These are phyloP conservation scores for Falco peregrinus DNA, from an alignment of 2,797 vertebrate genomes.

Conservation along the genomic window DNA sequence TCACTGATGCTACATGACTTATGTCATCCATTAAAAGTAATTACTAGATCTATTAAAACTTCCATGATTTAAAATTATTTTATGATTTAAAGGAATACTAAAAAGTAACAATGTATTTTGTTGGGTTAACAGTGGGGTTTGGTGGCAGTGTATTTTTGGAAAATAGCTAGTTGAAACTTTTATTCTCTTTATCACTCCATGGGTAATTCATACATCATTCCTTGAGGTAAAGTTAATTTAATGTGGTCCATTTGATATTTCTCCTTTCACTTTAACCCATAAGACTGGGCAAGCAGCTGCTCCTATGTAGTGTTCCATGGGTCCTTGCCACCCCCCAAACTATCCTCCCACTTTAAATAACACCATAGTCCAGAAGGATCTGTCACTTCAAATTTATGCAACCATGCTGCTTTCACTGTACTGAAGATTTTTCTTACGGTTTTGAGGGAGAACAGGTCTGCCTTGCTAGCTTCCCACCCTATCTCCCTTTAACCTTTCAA, in stretches of 20 bases:
- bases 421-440: slow-evolving; percentile 21
- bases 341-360: neutral
- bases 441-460: slow-evolving; percentile 61
- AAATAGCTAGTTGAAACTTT: neutral
- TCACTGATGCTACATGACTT: neutral
- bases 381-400: slow-evolving; percentile 52
- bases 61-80: neutral
- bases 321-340: neutral
- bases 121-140: neutral
- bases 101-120: neutral
- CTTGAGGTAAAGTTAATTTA: neutral
- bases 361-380: neutral
- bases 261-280: neutral
- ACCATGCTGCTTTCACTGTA: neutral
- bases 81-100: neutral
- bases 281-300: neutral
- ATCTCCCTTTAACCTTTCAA: slow-evolving; percentile 53
- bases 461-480: slow-evolving; percentile 8
- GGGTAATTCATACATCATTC: neutral
- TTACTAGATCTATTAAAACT: neutral
- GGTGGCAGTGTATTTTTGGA: neutral
- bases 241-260: neutral
- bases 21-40: neutral
- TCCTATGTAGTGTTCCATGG: neutral
- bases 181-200: neutral